Base-by-base conservation (phyloP, 2,113 vertebrate genomes). In the Cettia cetti region DNA sequence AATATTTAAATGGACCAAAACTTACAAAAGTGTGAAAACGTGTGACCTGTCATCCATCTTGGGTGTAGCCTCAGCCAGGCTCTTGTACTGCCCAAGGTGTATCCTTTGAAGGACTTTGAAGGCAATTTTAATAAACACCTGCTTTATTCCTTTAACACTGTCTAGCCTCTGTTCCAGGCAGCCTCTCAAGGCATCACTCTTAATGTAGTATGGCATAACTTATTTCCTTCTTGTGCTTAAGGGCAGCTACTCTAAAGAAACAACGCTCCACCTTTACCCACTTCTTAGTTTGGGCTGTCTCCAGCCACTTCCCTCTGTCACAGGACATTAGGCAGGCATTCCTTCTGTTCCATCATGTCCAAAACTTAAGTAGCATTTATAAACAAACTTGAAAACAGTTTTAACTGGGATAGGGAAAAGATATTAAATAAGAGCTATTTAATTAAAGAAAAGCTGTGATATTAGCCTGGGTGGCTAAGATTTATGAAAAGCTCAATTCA, bases 401-500 rank as follows among this genome's bases (percentile, higher is more conserved):
- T 2, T 72, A 60, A 82, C 15, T 53, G 13, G 2, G 7, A 15
- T 74, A 19, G 20, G 10, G 17, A 78, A 86, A 78, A 63, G 1
- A 0, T 44, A 13, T 44, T 59, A 66, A 81, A n/a, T n/a, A 53
- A 91, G 60, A 82, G 7, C 22, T 61, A 11, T 80, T 54, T 54
- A 33, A 30, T 60, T 63, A 80, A 74, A 44, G 10, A 64, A 84
- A 74, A 86, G 3, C 28, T 61, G 15, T 86, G 56, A 45, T 61
- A n/a, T 44, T 66, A 89, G 3, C 6, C 19, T 81, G 18, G 30
- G 10, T 37, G 31, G 20, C 22, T 86, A 83, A 85, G 24, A 75
- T 88, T 70, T 93, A 93, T 81, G 23, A 93, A 83, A 74, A 94
- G 23, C n/a, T 84, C 42, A 69, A 57, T 82, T 88, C 78, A 91